These are phyloP conservation scores for Mythimna pallens DNA, from an alignment of 2,888 invertebrate genomes.

Conservation along the genomic window DNA sequence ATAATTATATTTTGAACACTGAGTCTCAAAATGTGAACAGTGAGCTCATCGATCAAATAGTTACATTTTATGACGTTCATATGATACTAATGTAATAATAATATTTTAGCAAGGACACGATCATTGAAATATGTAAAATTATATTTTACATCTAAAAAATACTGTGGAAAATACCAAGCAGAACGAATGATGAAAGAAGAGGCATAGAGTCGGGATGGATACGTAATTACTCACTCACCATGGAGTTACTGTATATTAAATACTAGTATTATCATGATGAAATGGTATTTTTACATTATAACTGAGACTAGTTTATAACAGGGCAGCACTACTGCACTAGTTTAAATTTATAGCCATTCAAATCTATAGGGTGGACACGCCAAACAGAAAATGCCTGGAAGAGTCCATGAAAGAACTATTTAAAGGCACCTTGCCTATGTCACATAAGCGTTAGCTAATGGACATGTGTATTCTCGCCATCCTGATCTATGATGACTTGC, in stretches of 20 bases:
- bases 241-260: not conserved
- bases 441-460: too few species aligned
- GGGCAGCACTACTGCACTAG: conserved; percentile 25
- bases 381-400: too few species aligned
- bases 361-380: too few species aligned
- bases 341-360: not conserved
- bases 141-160: not conserved
- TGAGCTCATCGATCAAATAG: conserved; percentile 26
- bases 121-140: not conserved
- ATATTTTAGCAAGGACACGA: conserved; percentile 12
- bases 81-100: conserved; percentile 18
- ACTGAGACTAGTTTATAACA: not conserved
- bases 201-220: not conserved
- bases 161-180: conserved; percentile 2
- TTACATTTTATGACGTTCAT: conserved; percentile 15
- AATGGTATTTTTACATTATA: conserved; percentile 11
- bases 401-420: too few species aligned
- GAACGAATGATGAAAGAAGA: conserved; percentile 34
- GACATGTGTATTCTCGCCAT: too few species aligned
- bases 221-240: not conserved
- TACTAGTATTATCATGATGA: not conserved
- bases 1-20: too few species aligned
- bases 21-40: too few species aligned
- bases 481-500: too few species aligned
- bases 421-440: too few species aligned